Evolutionary conservation across 2,113 vertebrate genomes (phyloP).

Genomic region (Oncorhynchus masou): DNA sequence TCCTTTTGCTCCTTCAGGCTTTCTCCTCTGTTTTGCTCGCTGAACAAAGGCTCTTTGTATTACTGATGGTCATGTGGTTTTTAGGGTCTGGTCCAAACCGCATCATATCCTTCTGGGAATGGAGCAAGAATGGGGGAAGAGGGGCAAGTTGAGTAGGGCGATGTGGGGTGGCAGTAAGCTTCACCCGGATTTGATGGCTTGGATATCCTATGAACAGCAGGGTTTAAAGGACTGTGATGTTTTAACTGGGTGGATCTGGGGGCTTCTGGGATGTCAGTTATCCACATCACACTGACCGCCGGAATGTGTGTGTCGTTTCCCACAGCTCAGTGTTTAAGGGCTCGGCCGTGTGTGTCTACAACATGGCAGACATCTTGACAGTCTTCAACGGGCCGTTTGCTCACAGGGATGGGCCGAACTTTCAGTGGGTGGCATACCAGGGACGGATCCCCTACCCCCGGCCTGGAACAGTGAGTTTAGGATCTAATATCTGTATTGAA

Average conservation of each 20-base stretch:
- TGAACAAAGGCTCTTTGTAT: slow-evolving; percentile 45
- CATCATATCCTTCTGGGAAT: slow-evolving; percentile 30
- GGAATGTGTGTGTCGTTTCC: slow-evolving; percentile 15
- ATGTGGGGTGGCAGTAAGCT: not conserved
- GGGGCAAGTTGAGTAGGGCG: slow-evolving; percentile 5
- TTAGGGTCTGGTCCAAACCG: slow-evolving; percentile 41
- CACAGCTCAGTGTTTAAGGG: slow-evolving; percentile 95
- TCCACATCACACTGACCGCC: not conserved
- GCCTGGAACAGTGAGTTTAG: slow-evolving; percentile 90
- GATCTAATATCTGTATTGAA: not conserved
- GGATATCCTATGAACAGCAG: slow-evolving; percentile 18
- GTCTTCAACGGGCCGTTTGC: slow-evolving; percentile 98
- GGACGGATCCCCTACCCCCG: slow-evolving; percentile 94
- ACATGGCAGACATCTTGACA: slow-evolving; percentile 94
- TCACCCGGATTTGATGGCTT: slow-evolving; percentile 27
- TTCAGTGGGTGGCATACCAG: slow-evolving; percentile 94
- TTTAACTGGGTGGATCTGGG: slow-evolving; percentile 11
- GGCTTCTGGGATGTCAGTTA: not conserved
- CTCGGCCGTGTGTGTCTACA: slow-evolving; percentile 96
- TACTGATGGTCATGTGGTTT: slow-evolving; percentile 21
- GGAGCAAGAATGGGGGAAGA: slow-evolving; percentile 17
- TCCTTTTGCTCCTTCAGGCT: slow-evolving; percentile 4
- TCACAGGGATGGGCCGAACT: slow-evolving; percentile 94
- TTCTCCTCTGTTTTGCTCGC: slow-evolving; percentile 16
- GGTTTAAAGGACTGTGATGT: slow-evolving; percentile 16